phyloP scores from a whole-genome alignment of 2,113 vertebrate species.

The Microtus richardsoni region DNA sequence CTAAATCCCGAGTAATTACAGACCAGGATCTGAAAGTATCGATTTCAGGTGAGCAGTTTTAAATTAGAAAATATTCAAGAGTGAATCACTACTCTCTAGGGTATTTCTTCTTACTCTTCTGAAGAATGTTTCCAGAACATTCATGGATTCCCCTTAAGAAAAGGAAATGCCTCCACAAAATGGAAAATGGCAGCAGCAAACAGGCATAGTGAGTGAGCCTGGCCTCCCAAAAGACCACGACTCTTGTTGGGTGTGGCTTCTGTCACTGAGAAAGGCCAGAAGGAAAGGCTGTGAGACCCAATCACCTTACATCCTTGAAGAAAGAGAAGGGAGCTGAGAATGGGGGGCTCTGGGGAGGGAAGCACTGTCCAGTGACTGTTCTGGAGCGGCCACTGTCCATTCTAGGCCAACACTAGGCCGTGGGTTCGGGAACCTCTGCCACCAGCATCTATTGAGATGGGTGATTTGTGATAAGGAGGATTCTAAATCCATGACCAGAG shows the following conservation, averaged over 20 bases:
- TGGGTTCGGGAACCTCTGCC: not conserved
- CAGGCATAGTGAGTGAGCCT: not conserved
- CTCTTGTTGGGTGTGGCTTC: not conserved
- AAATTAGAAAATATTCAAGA: slow-evolving; percentile 52
- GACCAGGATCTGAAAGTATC: slow-evolving; percentile 72
- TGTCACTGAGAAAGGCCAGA: slow-evolving; percentile 31
- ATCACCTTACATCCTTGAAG: not conserved
- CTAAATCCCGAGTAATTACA: slow-evolving; percentile 63
- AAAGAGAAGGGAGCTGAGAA: not conserved
- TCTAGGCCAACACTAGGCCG: not conserved
- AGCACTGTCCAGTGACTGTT: not conserved
- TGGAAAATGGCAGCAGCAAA: not conserved
- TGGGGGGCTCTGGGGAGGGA: not conserved
- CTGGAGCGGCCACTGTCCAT: not conserved
- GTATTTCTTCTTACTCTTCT: not conserved
- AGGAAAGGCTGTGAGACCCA: not conserved
- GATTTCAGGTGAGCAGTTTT: slow-evolving; percentile 90
- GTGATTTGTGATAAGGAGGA: not conserved
- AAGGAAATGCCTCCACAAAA: not conserved
- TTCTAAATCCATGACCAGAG: slow-evolving; percentile 41
- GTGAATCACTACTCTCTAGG: slow-evolving; percentile 1
- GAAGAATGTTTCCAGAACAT: slow-evolving; percentile 17
- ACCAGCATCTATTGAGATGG: not conserved
- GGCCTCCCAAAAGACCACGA: not conserved
- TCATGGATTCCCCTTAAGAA: not conserved